These are phyloP conservation scores for Celastrina argiolus DNA, from an alignment of 2,888 invertebrate genomes.

Conservation along the genomic window DNA sequence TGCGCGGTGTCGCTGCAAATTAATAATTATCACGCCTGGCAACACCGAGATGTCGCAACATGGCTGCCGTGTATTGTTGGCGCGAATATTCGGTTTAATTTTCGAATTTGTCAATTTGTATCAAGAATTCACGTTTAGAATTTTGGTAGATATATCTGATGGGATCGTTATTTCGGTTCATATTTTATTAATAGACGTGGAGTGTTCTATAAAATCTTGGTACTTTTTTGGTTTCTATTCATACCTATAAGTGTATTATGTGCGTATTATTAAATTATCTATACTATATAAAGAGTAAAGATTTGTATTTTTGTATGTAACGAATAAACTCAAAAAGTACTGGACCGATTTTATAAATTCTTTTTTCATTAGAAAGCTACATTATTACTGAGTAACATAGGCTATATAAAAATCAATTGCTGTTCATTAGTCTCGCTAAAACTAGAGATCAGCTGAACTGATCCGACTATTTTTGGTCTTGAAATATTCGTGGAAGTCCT, in stretches of 20 bases:
- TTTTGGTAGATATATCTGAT: not conserved
- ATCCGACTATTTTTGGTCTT: too few relatives aligned
- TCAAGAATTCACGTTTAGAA: constrained; percentile 22
- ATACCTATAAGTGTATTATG: not conserved
- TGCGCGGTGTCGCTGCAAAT: constrained; percentile 63
- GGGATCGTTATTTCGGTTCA: not conserved
- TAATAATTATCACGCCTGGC: constrained; percentile 76
- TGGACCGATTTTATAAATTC: too few relatives aligned
- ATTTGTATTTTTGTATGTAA: too few relatives aligned
- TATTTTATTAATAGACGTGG: not conserved
- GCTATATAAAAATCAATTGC: too few relatives aligned
- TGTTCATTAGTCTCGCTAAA: too few relatives aligned
- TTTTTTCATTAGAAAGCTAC: too few relatives aligned
- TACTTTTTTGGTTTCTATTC: not conserved
- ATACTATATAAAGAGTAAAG: too few relatives aligned
- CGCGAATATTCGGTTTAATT: constrained; percentile 52
- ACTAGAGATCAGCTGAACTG: too few relatives aligned
- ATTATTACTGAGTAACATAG: too few relatives aligned
- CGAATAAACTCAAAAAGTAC: too few relatives aligned
- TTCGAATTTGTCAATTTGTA: constrained; percentile 44
- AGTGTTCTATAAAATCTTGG: not conserved
- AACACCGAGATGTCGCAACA: constrained; percentile 67
- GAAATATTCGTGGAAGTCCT: too few relatives aligned
- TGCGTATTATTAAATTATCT: too few relatives aligned
- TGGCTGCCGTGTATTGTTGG: constrained; percentile 67